Evolutionary conservation across 2,888 invertebrate genomes (phyloP).

Genomic region (Pogonocherus hispidulus): DNA sequence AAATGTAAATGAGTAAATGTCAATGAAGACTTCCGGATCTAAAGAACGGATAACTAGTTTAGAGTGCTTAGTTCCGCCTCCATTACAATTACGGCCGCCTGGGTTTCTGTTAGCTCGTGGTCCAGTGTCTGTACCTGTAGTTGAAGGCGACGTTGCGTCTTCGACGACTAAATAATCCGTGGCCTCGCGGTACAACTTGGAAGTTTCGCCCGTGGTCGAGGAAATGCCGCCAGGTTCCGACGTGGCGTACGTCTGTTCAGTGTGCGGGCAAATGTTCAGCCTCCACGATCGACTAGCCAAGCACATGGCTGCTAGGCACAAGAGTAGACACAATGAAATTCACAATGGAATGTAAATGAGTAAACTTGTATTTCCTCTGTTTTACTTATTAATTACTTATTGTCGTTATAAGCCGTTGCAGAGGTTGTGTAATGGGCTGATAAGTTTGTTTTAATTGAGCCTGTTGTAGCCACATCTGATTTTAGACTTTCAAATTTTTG

Average conservation of each 20-base stretch:
- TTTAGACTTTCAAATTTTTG: too few species aligned
- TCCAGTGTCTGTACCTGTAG: slow-evolving; percentile 80
- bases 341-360: too few species aligned
- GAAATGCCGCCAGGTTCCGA: slow-evolving; percentile 84
- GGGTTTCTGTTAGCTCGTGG: slow-evolving; percentile 71
- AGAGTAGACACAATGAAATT: slow-evolving; percentile 77
- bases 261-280: slow-evolving; percentile 96
- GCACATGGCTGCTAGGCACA: slow-evolving; percentile 97
- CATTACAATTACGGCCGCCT: slow-evolving; percentile 71
- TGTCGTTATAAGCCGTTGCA: too few species aligned
- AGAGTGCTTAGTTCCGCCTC: slow-evolving; percentile 60
- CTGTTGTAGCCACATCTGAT: too few species aligned
- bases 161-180: slow-evolving; percentile 84
- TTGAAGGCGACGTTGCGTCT: slow-evolving; percentile 83
- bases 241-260: slow-evolving; percentile 87
- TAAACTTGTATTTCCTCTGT: too few species aligned
- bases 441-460: too few species aligned
- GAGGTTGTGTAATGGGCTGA: too few species aligned
- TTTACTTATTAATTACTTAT: too few species aligned
- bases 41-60: slow-evolving; percentile 61
- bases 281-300: slow-evolving; percentile 96
- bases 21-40: slow-evolving; percentile 76
- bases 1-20: too few species aligned
- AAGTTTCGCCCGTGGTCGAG: slow-evolving; percentile 84
- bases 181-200: slow-evolving; percentile 81